Percentiles rank a stretch among this genome's conserved stretches.
phyloP scores from a whole-genome alignment of 35 echinoderm and acorn worm genomes.

The Hemicentrotus pulcherrimus region DNA sequence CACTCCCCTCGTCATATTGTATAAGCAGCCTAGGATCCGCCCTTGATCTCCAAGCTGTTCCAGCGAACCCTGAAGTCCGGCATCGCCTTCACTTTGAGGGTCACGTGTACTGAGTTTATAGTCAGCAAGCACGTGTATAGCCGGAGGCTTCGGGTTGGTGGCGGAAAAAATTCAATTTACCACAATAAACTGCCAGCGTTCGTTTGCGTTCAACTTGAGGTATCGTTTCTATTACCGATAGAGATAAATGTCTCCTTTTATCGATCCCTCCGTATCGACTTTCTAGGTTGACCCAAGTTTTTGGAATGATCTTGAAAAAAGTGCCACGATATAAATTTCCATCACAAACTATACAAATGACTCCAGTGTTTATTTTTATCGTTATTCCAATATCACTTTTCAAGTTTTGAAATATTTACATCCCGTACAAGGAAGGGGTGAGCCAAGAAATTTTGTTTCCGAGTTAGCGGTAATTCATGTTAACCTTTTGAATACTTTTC shows the following conservation, averaged over 20 bases:
- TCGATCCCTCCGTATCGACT: background rate
- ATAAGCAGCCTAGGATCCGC: background rate
- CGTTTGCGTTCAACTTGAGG: background rate
- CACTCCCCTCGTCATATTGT: background rate
- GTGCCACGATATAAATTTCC: background rate
- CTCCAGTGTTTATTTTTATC: background rate
- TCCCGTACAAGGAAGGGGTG: background rate
- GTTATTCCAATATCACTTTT: background rate
- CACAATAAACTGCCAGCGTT: background rate
- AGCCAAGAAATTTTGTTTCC: background rate
- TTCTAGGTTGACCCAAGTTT: background rate
- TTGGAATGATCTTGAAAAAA: background rate
- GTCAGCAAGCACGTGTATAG: background rate
- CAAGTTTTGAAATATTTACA: background rate
- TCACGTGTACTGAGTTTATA: background rate
- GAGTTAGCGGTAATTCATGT: too few relatives aligned
- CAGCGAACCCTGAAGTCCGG: background rate
- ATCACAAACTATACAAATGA: background rate
- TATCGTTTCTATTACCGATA: conserved; percentile 12
- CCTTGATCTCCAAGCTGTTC: background rate
- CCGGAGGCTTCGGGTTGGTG: background rate
- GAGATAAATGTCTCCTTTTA: background rate
- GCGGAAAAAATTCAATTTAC: background rate
- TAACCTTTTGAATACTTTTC: too few relatives aligned
- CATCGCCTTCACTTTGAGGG: background rate